Evolutionary conservation across 2,113 vertebrate genomes (phyloP), one percentile per base, ranked within the genome.

Genomic region (Entelurus aequoreus): DNA sequence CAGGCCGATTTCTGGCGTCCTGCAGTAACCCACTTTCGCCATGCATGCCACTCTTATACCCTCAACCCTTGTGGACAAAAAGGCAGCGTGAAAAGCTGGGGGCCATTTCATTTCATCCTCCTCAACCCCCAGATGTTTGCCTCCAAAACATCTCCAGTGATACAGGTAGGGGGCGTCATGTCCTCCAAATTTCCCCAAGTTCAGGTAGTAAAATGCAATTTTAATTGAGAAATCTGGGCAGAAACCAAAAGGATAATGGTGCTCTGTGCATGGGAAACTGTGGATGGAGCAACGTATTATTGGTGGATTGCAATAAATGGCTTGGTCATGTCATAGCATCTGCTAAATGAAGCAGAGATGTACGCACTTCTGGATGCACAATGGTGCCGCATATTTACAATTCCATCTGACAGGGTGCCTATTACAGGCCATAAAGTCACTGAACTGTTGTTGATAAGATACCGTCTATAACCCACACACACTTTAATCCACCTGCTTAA

Each of bases 101-200:
- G 79, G 82, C 19, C 85, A 78, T 88, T 86, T 87, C 79, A 90
- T 91, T 89, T 90, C 85, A 88, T 87, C 84, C 81, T 88, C 81
- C 84, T 87, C 86, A 89, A 86, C 19, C 84, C 87, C 89, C 88
- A 90, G 89, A 90, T 91, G 88, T 90, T 91, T 88, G 88, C 89
- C 87, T 89, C 79, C 65, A 86, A 90, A 90, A 84, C 77, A 86
- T 89, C 82, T 84, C 83, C 84, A 75, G 77, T 76, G 84, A 83
- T 83, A 88, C 88, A 90, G 84, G 84, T 90, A 87, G 79, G 56
- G n/a, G 70, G 78, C 76, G 88, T 91, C 90, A 90, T 91, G 88
- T 84, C 77, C 87, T 78, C 81, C 80, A 90, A 86, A 90, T 86
- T 83, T 79, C 84, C 88, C 71, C 79, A 8, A 87, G 87, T 83